Evolutionary conservation across 1,140 invertebrate genomes (phyloP).

Genomic region (Panagrolaimus sp.): DNA sequence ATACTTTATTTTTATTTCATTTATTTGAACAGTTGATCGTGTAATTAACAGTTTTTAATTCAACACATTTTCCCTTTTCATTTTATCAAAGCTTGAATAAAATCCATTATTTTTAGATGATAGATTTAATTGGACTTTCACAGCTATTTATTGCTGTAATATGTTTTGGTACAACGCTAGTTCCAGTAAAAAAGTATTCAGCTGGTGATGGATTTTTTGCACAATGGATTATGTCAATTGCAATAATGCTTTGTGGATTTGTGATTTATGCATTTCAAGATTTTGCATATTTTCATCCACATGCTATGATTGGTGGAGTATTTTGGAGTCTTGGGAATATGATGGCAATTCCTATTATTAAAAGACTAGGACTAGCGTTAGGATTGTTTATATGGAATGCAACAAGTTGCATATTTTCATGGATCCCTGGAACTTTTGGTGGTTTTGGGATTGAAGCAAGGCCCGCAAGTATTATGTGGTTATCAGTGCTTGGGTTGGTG

Average conservation of each 20-base stretch:
- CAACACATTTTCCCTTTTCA: no score
- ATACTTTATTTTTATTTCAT: no score
- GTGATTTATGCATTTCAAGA: background rate
- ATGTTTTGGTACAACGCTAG: background rate
- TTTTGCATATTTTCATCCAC: conserved; percentile 5
- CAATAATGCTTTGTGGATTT: background rate
- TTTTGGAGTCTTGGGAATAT: conserved; percentile 9
- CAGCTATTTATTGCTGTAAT: background rate
- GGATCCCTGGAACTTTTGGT: conserved; percentile 30
- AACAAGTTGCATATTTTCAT: conserved; percentile 35
- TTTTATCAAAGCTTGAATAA: no score
- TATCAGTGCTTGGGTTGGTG: conserved; percentile 29
- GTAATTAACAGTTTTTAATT: no score
- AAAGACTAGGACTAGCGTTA: conserved; percentile 27
- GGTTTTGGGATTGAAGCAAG: conserved; percentile 30
- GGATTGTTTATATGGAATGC: conserved; percentile 32
- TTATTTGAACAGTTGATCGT: no score
- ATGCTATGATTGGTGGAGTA: conserved; percentile 4
- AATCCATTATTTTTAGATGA: no score
- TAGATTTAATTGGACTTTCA: background rate
- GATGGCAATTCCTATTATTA: conserved; percentile 20
- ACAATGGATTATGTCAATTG: conserved; percentile 11
- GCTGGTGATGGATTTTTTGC: conserved; percentile 15
- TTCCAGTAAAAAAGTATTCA: conserved; percentile 5
- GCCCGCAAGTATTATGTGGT: conserved; percentile 19